Base-by-base conservation (phyloP, 2,113 vertebrate species). In the Mirza zaza region DNA sequence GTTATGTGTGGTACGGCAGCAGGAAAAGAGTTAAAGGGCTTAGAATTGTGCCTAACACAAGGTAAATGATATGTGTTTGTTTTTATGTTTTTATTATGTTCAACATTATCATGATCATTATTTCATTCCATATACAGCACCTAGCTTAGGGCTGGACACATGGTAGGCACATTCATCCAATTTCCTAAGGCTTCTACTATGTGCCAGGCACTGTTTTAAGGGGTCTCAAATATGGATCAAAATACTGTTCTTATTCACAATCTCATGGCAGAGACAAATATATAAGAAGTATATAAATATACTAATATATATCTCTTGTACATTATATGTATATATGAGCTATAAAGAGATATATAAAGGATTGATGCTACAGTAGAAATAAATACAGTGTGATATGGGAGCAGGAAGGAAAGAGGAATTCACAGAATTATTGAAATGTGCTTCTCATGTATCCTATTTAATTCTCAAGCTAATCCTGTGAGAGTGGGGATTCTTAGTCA, bases 331-430 rank as follows among this genome's bases (percentile, higher is more conserved):
- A 34, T 55, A 45, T 84, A 45, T 48, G 20, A 67, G 81, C 57
- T 50, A 27, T 80, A 88, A 48, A 81, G 13, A 76, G 27, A 59
- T 57, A 45, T 18, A 67, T 36, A 77, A 85, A n/a, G 48, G 25
- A 12, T 23, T 96, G 57, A 36, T 80, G 29, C 36, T 94, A 25
- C 36, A 86, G 29, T 73, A n/a, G 36, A 90, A 88, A 77, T 88
- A 82, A 89, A 93, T 89, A 55, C 6, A 67, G 9, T 79, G 13
- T 85, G 48, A 50, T 57, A 81, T 55, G 29, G 32, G 55, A 71
- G 23, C 71, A 96, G 63, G 42, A 93, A 93, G 82, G 36, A 85
- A 85, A 80, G 70, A 92, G 17, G 32, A 80, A 94, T 45, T 90
- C 36, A 73, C 6, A 81, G 73, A 73, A 36, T 85, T 9, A 61